These are phyloP conservation scores for Stichopus horrens DNA, from an alignment of 53 echinoderm and acorn worm species.

Conservation along the genomic window DNA sequence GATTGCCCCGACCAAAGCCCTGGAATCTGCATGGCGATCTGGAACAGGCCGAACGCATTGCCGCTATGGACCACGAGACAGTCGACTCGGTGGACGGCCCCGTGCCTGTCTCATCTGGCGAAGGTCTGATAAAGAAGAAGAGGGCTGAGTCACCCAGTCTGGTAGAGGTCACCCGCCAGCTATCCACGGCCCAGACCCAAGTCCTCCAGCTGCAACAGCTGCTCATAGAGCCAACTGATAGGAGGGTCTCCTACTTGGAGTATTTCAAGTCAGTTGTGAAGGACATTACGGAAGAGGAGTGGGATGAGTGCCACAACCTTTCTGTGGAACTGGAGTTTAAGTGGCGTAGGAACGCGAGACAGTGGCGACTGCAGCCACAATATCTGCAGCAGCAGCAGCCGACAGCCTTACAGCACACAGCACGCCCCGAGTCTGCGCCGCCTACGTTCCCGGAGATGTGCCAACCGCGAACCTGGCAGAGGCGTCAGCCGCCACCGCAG, in stretches of 20 bases:
- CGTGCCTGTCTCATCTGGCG: conserved; percentile 41
- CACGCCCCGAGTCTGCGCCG: not conserved
- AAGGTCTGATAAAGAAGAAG: conserved; percentile 35
- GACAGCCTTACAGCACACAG: not conserved
- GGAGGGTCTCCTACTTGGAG: conserved; percentile 49
- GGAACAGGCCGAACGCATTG: conserved; percentile 47
- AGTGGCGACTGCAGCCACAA: not conserved
- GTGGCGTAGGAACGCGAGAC: not conserved
- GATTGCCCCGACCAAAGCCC: conserved; percentile 29
- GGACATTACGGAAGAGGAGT: conserved; percentile 46
- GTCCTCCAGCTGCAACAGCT: conserved; percentile 44
- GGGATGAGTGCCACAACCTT: conserved; percentile 27
- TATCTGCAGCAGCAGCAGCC: not conserved
- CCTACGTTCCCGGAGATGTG: not conserved
- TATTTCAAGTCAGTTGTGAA: conserved; percentile 48
- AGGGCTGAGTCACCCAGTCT: conserved; percentile 31
- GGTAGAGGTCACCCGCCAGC: conserved; percentile 45
- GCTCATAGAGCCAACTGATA: conserved; percentile 52
- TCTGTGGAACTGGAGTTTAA: conserved; percentile 1
- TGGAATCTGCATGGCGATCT: conserved; percentile 29
- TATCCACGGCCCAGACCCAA: conserved; percentile 51
- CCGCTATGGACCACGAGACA: conserved; percentile 20
- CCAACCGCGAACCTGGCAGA: not conserved
- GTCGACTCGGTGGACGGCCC: conserved; percentile 42
- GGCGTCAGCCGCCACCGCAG: conserved; percentile 31